These are phyloP conservation scores for Poecilia latipinna DNA, from an alignment of 2,113 vertebrate species.

Conservation along the genomic window DNA sequence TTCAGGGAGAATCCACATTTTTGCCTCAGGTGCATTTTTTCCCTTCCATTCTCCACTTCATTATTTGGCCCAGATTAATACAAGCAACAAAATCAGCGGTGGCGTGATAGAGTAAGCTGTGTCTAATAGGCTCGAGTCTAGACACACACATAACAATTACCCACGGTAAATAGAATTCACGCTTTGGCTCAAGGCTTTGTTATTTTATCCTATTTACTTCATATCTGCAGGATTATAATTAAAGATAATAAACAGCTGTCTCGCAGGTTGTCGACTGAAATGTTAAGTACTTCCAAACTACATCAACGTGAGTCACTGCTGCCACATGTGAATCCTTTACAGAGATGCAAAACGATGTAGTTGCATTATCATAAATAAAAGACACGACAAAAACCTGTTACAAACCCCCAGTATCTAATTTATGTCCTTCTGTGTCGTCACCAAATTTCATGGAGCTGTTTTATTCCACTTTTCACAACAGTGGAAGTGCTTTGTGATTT, in stretches of 20 bases:
- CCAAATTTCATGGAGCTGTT: no score
- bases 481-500: no score
- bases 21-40: conserved; percentile 73
- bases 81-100: conserved; percentile 69
- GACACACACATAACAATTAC: conserved; percentile 81
- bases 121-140: conserved; percentile 82
- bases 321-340: neutral
- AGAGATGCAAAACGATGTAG: neutral
- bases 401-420: neutral
- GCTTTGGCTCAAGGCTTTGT: conserved; percentile 77
- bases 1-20: conserved; percentile 65
- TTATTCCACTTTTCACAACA: no score
- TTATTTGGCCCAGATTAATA: conserved; percentile 81
- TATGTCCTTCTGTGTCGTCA: neutral
- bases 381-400: neutral
- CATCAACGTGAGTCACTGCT: conserved; percentile 8
- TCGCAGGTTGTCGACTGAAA: neutral
- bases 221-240: conserved; percentile 74
- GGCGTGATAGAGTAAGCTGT: conserved; percentile 75
- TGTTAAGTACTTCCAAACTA: neutral
- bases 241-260: conserved; percentile 20
- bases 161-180: conserved; percentile 81
- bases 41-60: conserved; percentile 62
- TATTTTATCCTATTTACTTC: conserved; percentile 77
- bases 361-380: neutral